phyloP scores from a whole-genome alignment of 2,113 vertebrate genomes.

The Recurvirostra avosetta region DNA sequence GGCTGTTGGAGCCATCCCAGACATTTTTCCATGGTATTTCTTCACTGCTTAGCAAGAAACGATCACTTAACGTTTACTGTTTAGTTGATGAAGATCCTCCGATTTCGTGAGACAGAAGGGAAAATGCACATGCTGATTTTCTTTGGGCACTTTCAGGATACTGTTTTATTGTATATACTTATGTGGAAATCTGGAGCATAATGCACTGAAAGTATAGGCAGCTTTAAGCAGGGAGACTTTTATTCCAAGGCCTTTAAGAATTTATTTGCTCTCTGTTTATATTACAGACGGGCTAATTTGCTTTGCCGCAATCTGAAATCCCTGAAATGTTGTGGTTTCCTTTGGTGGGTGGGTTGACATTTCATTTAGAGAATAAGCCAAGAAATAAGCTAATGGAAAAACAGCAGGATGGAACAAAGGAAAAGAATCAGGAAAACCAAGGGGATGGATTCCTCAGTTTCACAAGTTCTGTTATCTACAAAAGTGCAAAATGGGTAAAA shows the following conservation, averaged over 20 bases:
- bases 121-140: not conserved
- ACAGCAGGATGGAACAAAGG: not conserved
- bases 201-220: not conserved
- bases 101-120: not conserved
- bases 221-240: not conserved
- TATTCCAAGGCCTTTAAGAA: not conserved
- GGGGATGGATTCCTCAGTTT: not conserved
- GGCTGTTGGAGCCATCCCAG: not conserved
- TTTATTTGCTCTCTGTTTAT: not conserved
- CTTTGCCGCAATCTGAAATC: not conserved
- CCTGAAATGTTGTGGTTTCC: not conserved
- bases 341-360: not conserved
- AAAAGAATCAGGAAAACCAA: not conserved
- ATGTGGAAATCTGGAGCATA: not conserved
- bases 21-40: not conserved
- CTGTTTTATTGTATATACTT: not conserved
- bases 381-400: not conserved
- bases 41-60: not conserved
- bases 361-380: not conserved
- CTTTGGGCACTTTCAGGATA: not conserved
- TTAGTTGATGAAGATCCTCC: not conserved
- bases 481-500: not conserved
- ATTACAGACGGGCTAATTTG: not conserved
- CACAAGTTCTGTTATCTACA: not conserved
- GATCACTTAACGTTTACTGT: accelerated